A percentile compares a stretch with the other conserved stretches of the same genome.
phyloP scores from a whole-genome alignment of 2,113 vertebrate species.

The Takifugu bimaculatus region DNA sequence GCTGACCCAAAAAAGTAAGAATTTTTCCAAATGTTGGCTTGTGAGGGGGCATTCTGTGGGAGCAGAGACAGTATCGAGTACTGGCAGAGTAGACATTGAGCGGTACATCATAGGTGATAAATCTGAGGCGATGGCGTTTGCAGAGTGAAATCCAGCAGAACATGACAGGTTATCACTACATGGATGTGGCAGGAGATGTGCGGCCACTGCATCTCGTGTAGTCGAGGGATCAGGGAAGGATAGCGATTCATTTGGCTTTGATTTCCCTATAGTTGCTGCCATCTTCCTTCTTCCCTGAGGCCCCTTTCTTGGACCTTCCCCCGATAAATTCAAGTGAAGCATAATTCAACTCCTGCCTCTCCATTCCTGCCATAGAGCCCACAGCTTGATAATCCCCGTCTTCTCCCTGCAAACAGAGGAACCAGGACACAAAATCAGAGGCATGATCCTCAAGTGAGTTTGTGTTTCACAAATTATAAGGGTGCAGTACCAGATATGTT shows the following conservation, averaged over 20 bases:
- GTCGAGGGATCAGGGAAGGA: slow-evolving; percentile 79
- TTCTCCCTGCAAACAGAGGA: slow-evolving; percentile 71
- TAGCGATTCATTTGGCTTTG: slow-evolving; percentile 80
- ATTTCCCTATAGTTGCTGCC: slow-evolving; percentile 77
- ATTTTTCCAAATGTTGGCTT: slow-evolving; percentile 31
- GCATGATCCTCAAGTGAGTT: no score
- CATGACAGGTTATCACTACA: slow-evolving; percentile 27
- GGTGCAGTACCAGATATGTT: slow-evolving; percentile 27
- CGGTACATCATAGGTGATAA: slow-evolving; percentile 25
- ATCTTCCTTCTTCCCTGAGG: slow-evolving; percentile 73
- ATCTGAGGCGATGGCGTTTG: slow-evolving; percentile 28
- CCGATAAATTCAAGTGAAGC: slow-evolving; percentile 73
- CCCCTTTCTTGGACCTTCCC: slow-evolving; percentile 67
- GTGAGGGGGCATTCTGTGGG: slow-evolving; percentile 27
- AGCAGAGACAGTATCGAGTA: slow-evolving; percentile 20
- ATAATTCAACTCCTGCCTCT: slow-evolving; percentile 79
- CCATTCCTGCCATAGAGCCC: slow-evolving; percentile 72
- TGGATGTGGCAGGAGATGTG: slow-evolving; percentile 28
- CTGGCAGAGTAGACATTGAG: slow-evolving; percentile 11
- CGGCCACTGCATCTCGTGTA: slow-evolving; percentile 69
- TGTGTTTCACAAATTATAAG: no score
- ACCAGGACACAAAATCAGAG: not conserved
- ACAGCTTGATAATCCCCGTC: slow-evolving; percentile 77
- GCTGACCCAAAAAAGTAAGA: slow-evolving; percentile 36
- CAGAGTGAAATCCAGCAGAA: slow-evolving; percentile 30